A percentile compares a stretch with the other conserved stretches of the same genome.
Conservation (phyloP, 2,888 invertebrate genomes). For the Trichopoda pennipes region DNA sequence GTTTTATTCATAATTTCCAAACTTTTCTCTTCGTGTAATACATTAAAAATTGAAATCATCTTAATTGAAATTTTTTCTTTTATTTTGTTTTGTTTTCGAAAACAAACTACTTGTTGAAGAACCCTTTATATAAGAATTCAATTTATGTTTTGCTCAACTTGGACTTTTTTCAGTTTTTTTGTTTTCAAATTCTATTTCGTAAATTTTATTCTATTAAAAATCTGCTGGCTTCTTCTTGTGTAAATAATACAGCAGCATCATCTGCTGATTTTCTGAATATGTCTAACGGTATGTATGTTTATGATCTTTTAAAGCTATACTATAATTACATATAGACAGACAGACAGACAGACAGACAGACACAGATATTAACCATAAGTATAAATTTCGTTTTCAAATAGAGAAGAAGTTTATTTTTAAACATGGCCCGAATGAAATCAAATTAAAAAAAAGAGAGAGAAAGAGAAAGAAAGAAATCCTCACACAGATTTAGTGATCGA, state of each 20-base stretch:
- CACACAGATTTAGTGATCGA: conserved; percentile 20
- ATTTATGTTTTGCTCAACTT: too few species aligned
- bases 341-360: too few species aligned
- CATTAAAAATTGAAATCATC: too few species aligned
- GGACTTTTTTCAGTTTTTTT: too few species aligned
- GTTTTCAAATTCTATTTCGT: background rate
- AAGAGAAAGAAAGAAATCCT: conserved; percentile 20
- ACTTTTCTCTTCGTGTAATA: too few species aligned
- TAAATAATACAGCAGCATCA: background rate
- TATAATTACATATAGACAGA: background rate
- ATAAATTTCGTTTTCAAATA: conserved; percentile 59
- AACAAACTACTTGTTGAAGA: too few species aligned
- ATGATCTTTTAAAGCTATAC: conserved; percentile 41
- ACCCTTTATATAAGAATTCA: too few species aligned
- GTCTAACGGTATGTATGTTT: background rate
- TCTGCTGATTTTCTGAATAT: conserved; percentile 9
- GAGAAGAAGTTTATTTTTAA: conserved; percentile 60
- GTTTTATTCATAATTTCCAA: too few species aligned
- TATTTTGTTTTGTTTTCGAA: too few species aligned
- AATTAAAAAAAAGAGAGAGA: conserved; percentile 17
- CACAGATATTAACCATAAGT: conserved; percentile 6
- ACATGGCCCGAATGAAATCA: conserved; percentile 50
- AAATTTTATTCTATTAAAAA: conserved; percentile 5
- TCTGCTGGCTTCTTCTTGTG: background rate
- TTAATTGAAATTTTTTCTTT: too few species aligned